Base-by-base conservation (phyloP, 1,140 invertebrate genomes). In the Pseudomyrmex cubaensis region DNA sequence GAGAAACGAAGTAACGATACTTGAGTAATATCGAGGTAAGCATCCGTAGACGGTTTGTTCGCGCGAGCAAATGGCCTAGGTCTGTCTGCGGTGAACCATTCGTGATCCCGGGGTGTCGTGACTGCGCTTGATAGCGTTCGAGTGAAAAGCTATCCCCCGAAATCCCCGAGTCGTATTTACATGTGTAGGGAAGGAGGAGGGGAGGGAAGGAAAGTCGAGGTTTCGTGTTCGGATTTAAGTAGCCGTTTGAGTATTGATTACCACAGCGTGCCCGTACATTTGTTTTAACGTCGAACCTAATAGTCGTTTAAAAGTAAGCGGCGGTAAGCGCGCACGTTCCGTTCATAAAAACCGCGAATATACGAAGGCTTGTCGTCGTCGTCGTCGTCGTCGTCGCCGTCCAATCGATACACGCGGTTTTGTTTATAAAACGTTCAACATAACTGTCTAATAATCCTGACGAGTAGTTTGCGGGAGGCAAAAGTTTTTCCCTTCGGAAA, bases 21-120 rank as follows among this genome's bases (percentile, higher is more conserved):
- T 80, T 61, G 20, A 64, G 54, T 35, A 52, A 22, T 70, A 70
- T 54, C 20, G 15, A 52, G 22, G 48, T 52, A 70, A 80, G 66
- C 44, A 80, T 80, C 76, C 44, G 44, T 70, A 35, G 44, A 69
- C 86, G 54, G 77, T 25, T 22, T 76, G 74, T 59, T 66, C 76
- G 66, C 64, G 75, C 64, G 75, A 46, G 54, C 50, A 86, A 86
- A 87, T 76, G 72, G 85, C 85, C 83, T 83, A 76, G 54, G 35
- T 25, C 67, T 78, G 86, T 84, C 86, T 82, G 75, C 72, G 86
- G 86, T 77, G 80, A 87, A 69, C 69, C 75, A 87, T 87, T 87
- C 85, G 85, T 87, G 85, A 87, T 86, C 64, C 84, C 35, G 35
- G 84, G 22, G 57, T 86, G 85, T 87, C 86, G 85, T 87, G 86